Evolutionary conservation across 2,797 vertebrate genomes (phyloP), one percentile per base, ranked within the genome.

Genomic region (Poecilia velifera): DNA sequence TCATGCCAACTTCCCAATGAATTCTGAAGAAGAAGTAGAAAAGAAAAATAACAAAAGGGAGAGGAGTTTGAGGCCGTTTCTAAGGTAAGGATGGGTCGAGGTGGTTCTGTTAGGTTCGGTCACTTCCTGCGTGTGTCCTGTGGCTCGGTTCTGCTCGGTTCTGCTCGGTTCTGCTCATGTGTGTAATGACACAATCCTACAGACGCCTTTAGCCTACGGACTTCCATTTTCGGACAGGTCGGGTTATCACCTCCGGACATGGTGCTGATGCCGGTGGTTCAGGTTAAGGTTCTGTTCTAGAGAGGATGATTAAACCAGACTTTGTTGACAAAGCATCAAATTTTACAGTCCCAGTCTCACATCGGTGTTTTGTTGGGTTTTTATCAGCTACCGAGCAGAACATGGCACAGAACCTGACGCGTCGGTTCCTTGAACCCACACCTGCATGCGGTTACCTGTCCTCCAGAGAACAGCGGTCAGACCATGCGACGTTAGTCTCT

Each of bases 181-280:
- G 28, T n/a, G 3, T 34, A 6, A 31, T 34, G 13, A 16, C 34
- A 18, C 25, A 13, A 53, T 28, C 25, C 28, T 3, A 57, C 78
- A 1, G 77, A 9, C 34, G 28, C 22, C 22, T 59, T 49, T 64
- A 78, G 71, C 77, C 43, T 28, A 1, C 70, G 5, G 70, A n/a
- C 57, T 79, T 79, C 77, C 72, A 74, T 41, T 66, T 53, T 79
- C 77, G 72, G 77, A 79, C 77, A 66, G 49, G 6, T 22, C 3
- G 55, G 9, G 20, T 34, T 16, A 18, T 2, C 14, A 7, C 57
- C 34, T 49, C 16, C 9, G 18, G 20, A 53, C 22, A 14, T 8
- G 47, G n/a, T n/a, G 1, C 7, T 8, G 47, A 22, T 36, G 72
- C 14, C 72, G 47, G 31, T 10, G 18, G 72, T 51, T 46, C 16